Conservation (phyloP, 2,888 invertebrate genomes). For the Cremastinae sp. region DNA sequence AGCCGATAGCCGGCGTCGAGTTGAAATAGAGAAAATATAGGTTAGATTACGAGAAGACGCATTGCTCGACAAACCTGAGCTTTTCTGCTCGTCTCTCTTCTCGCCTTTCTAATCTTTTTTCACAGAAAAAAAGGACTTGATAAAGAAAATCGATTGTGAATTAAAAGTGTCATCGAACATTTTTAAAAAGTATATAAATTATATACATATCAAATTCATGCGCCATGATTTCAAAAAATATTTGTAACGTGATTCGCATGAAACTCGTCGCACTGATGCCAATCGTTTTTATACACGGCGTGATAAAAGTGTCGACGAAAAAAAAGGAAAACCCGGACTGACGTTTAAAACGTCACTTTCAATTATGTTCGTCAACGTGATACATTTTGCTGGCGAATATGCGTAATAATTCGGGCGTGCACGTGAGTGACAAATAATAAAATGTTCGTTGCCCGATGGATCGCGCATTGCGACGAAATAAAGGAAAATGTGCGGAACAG, state of each 20-base stretch:
- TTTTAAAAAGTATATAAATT: no score
- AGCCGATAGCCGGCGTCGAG: conserved; percentile 62
- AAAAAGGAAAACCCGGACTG: not conserved
- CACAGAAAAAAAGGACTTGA: no score
- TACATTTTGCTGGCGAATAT: conserved; percentile 9
- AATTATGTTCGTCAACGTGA: conserved; percentile 37
- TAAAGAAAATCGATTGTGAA: no score
- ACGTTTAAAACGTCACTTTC: conserved; percentile 40
- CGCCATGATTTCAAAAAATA: not conserved
- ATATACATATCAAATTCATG: no score
- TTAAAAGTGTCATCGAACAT: no score
- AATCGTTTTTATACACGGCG: no score
- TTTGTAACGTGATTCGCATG: not conserved
- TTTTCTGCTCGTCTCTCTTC: conserved; percentile 54
- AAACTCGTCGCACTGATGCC: not conserved
- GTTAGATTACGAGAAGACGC: conserved; percentile 72
- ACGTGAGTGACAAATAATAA: conserved; percentile 14
- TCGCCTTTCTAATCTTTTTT: no score
- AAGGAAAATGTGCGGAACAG: conserved; percentile 57
- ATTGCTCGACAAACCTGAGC: conserved; percentile 63
- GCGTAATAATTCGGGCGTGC: not conserved
- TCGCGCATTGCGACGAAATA: conserved; percentile 80
- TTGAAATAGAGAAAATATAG: conserved; percentile 70
- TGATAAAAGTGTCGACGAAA: not conserved
- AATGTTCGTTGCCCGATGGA: conserved; percentile 63